These are phyloP conservation scores for Platycnemis pennipes DNA, from an alignment of 2,888 invertebrate genomes.

Conservation along the genomic window DNA sequence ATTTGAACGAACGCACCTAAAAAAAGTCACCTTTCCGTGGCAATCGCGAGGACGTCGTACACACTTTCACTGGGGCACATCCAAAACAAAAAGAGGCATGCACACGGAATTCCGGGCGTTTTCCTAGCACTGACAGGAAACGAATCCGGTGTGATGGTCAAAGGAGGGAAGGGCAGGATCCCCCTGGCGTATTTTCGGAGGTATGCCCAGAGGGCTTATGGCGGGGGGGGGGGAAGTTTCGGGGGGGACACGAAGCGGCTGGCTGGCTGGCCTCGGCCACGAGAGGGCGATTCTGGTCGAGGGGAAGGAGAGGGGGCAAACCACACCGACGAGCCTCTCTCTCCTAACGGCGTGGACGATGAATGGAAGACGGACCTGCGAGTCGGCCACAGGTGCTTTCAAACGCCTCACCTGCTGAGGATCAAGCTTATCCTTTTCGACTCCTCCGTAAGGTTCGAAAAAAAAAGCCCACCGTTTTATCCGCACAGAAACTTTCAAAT, in stretches of 20 bases:
- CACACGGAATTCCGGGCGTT: not conserved
- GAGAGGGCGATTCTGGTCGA: not conserved
- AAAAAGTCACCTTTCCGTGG: not conserved
- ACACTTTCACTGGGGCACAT: conserved; percentile 1
- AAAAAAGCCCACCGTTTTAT: not conserved
- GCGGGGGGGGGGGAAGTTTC: not conserved
- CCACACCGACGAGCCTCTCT: not conserved
- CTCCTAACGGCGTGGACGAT: not conserved
- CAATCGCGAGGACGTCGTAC: not conserved
- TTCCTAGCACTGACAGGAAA: not conserved
- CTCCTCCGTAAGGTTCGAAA: not conserved
- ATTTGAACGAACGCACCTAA: not conserved
- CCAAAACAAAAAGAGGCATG: not conserved
- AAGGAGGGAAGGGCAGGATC: not conserved
- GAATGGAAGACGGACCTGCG: not conserved
- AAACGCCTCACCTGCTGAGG: not conserved
- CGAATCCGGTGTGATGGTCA: not conserved
- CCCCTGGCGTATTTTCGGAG: conserved; percentile 6
- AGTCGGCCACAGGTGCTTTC: not conserved
- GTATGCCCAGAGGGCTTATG: not conserved
- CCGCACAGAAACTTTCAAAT: not conserved
- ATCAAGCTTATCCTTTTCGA: not conserved
- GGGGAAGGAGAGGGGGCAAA: too few relatives aligned
- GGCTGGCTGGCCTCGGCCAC: too few relatives aligned
- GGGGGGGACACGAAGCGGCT: not conserved